Percentiles rank a stretch among this genome's conserved stretches.
Evolutionary conservation across 2,888 invertebrate genomes (phyloP).

Genomic region (Nephrocerus scutellatus): DNA sequence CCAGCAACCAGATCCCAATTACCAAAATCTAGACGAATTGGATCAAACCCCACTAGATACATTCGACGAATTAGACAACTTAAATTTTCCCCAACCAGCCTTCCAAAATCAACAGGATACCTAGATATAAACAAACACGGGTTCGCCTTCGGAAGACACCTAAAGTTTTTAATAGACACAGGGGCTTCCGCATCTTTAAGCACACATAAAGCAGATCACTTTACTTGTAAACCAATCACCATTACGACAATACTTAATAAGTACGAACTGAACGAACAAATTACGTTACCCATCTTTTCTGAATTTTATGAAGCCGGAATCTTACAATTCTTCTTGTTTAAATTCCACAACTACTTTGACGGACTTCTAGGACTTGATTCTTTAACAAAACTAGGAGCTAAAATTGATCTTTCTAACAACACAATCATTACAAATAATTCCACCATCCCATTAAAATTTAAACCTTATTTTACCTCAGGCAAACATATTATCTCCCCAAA

Average conservation of each 20-base stretch:
- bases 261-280: conserved; percentile 1
- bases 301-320: not conserved
- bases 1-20: too few species aligned
- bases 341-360: conserved; percentile 3
- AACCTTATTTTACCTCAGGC: conserved; percentile 2
- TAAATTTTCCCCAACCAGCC: too few species aligned
- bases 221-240: too few species aligned
- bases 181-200: too few species aligned
- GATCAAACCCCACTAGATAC: too few species aligned
- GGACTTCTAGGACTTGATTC: conserved; percentile 1
- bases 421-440: not conserved
- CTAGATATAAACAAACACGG: too few species aligned
- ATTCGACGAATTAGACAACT: too few species aligned
- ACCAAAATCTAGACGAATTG: too few species aligned
- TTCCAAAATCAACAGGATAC: too few species aligned
- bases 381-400: conserved; percentile 2
- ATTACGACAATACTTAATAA: too few species aligned
- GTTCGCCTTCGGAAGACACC: not conserved
- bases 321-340: not conserved
- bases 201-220: not conserved
- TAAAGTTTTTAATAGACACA: not conserved
- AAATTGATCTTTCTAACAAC: conserved; percentile 3
- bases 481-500: not conserved
- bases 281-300: not conserved
- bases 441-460: not conserved